Conservation (phyloP, 2,797 vertebrate genomes). For the Acipenser oxyrinchus region DNA sequence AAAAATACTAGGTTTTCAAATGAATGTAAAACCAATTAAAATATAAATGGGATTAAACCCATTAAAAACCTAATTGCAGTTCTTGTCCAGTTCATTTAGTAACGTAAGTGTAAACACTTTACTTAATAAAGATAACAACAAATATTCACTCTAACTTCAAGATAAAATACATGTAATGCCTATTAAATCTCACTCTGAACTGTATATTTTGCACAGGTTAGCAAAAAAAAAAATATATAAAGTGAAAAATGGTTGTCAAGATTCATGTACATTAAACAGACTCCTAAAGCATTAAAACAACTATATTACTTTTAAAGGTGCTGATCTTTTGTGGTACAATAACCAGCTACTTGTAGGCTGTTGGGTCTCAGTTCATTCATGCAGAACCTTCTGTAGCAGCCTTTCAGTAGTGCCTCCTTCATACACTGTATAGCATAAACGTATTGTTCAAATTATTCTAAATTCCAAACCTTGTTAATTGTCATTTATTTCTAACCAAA, state of each 20-base stretch:
- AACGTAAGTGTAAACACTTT: no score
- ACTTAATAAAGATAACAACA: constrained; percentile 8
- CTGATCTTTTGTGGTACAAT: constrained; percentile 17
- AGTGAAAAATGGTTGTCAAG: constrained; percentile 2
- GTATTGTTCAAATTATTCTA: neutral
- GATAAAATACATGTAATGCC: no score
- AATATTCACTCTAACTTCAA: constrained; percentile 68
- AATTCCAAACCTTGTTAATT: no score
- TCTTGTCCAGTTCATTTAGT: constrained; percentile 48
- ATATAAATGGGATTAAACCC: constrained; percentile 77
- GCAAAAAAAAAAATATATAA: neutral
- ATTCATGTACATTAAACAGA: constrained; percentile 38
- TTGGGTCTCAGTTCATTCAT: constrained; percentile 35
- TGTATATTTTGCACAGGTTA: constrained; percentile 8
- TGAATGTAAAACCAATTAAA: constrained; percentile 69
- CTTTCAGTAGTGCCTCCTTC: constrained; percentile 44
- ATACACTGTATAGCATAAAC: constrained; percentile 25
- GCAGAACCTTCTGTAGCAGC: constrained; percentile 43
- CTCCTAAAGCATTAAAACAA: constrained; percentile 41
- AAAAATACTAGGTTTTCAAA: constrained; percentile 61
- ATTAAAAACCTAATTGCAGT: constrained; percentile 48
- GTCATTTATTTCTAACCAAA: no score
- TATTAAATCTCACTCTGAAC: constrained; percentile 5
- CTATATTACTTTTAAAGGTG: constrained; percentile 15
- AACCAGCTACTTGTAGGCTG: constrained; percentile 55